phyloP scores from a whole-genome alignment of 2,888 invertebrate species.

The Lacanobia oleracea region DNA sequence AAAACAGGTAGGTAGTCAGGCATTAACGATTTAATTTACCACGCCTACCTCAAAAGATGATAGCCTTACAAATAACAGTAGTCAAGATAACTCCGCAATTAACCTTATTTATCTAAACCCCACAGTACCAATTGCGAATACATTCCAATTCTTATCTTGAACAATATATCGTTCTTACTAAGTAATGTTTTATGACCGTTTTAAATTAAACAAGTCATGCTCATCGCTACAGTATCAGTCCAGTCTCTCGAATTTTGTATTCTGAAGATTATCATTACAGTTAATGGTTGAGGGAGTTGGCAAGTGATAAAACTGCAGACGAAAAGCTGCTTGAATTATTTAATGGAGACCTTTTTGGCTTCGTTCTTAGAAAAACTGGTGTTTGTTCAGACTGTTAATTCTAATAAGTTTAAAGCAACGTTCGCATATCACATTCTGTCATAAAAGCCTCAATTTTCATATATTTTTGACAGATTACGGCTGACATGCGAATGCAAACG shows the following conservation, averaged over 20 bases:
- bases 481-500: too few species aligned
- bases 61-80: slow-evolving; percentile 2
- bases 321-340: slow-evolving; percentile 49
- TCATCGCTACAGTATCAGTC: slow-evolving; percentile 23
- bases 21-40: neutral
- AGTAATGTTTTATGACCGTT: slow-evolving; percentile 51
- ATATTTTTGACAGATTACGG: too few species aligned
- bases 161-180: slow-evolving; percentile 28
- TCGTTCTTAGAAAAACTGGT: neutral
- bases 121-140: slow-evolving; percentile 24
- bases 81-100: slow-evolving; percentile 20
- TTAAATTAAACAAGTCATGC: slow-evolving; percentile 52
- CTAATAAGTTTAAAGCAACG: too few species aligned
- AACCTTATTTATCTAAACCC: slow-evolving; percentile 6
- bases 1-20: neutral
- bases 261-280: slow-evolving; percentile 57
- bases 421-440: too few species aligned
- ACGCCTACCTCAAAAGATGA: neutral
- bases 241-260: slow-evolving; percentile 51
- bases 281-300: slow-evolving; percentile 55
- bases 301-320: slow-evolving; percentile 55
- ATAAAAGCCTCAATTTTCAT: too few species aligned
- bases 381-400: too few species aligned
- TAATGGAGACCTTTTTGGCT: slow-evolving; percentile 23
- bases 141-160: slow-evolving; percentile 29